These are phyloP conservation scores for Noctuana brunneofusca DNA, from an alignment of 2,888 invertebrate species.

Conservation along the genomic window DNA sequence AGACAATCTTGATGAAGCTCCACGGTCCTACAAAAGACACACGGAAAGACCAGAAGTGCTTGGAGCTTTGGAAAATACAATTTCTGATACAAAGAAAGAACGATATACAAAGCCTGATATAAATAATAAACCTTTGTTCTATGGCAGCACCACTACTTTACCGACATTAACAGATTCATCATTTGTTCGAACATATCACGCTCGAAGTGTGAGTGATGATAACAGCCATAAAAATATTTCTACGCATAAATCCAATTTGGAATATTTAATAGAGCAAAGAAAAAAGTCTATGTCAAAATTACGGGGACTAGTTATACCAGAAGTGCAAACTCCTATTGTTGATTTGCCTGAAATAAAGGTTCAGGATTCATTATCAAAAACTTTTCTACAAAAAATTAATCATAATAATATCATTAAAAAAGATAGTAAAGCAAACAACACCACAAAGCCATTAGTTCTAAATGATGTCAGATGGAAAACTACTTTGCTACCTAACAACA, in stretches of 20 bases:
- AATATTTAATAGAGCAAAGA: constrained; percentile 90
- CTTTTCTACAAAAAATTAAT: constrained; percentile 68
- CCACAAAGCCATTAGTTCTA: constrained; percentile 54
- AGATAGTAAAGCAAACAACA: constrained; percentile 55
- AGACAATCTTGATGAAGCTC: constrained; percentile 80
- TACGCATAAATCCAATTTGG: constrained; percentile 85
- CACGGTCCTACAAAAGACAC: constrained; percentile 63
- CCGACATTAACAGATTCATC: constrained; percentile 58
- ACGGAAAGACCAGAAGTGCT: constrained; percentile 75
- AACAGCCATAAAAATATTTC: constrained; percentile 63
- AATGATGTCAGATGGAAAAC: constrained; percentile 75
- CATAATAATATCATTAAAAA: constrained; percentile 58
- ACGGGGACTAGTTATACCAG: constrained; percentile 94
- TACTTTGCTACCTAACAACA: constrained; percentile 73
- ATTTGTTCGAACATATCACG: constrained; percentile 64
- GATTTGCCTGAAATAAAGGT: constrained; percentile 94
- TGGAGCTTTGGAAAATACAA: constrained; percentile 74
- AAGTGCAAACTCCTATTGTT: constrained; percentile 85
- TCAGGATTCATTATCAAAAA: constrained; percentile 80
- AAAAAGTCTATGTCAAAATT: constrained; percentile 92
- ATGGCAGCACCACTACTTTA: constrained; percentile 73
- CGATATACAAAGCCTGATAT: constrained; percentile 44
- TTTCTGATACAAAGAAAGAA: constrained; percentile 49
- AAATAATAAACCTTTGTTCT: constrained; percentile 69
- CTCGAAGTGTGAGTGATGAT: constrained; percentile 73